Base-by-base conservation (phyloP, 2,888 invertebrate genomes). In the Iselma pallidipennis region DNA sequence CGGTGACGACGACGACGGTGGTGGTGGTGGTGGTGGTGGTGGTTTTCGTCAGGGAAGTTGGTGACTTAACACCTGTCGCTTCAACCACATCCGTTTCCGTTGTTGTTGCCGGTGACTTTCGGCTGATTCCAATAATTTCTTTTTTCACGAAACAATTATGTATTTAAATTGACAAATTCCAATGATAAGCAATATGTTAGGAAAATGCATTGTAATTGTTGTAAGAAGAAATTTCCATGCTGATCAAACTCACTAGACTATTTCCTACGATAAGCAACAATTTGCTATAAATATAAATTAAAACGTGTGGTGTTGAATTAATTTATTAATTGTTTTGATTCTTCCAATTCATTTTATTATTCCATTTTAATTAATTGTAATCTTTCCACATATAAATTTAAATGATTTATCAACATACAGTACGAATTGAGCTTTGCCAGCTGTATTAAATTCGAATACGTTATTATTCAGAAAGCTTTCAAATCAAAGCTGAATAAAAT, bases 1-100 rank as follows among this genome's bases (percentile, higher is more conserved):
- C n/a, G 42, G 21, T 42, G 29, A 12, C 4, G 29, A 4, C 29
- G 29, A 12, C 33, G 33, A 5, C 33, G 33, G 2, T 14, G 14
- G 21, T 21, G 7, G 2, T 37, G 37, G 6, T 37, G n/a, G 33
- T 16, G 5, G 37, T 37, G 69, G 70, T 70, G 70, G 66, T 50
- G 64, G 63, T 59, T 61, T n/a, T 66, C 56, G 68, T 66, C 69
- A 70, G 67, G 69, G 72, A 74, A 75, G 74, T 76, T 74, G 74
- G 74, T 73, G 74, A 75, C 71, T 76, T 74, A 74, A 73, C 78
- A 79, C 79, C 79, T 79, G 79, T 78, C 78, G 74, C 74, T 72
- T 66, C 71, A 71, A 77, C 79, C 78, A 71, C 78, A 77, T 78
- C 79, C 78, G 78, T 72, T 78, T 77, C 77, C 77, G 75, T 73